phyloP scores from a whole-genome alignment of 2,797 vertebrate species.

The Notoglanidium macrostoma region DNA sequence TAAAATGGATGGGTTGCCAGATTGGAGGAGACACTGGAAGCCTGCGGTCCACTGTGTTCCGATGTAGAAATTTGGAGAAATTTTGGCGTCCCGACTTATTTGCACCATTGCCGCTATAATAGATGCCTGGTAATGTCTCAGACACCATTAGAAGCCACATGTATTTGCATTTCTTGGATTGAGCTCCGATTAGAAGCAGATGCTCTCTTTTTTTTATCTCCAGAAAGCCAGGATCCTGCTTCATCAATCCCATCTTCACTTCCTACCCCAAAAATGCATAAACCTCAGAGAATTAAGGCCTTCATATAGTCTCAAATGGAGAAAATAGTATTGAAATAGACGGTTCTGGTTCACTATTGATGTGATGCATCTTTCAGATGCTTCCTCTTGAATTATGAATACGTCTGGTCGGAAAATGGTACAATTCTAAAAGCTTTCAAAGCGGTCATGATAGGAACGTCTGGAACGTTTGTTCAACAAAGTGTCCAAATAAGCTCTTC shows the following conservation, averaged over 20 bases:
- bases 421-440: neutral
- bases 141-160: slow-evolving; percentile 52
- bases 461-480: neutral
- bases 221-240: slow-evolving; percentile 29
- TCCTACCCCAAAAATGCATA: slow-evolving; percentile 39
- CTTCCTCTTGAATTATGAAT: slow-evolving; percentile 13
- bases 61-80: slow-evolving; percentile 38
- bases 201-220: slow-evolving; percentile 46
- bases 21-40: slow-evolving; percentile 54
- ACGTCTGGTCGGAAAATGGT: slow-evolving; percentile 12
- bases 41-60: slow-evolving; percentile 44
- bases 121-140: slow-evolving; percentile 54
- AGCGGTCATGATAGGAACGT: neutral
- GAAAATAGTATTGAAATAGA: slow-evolving; percentile 42
- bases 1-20: slow-evolving; percentile 46
- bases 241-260: slow-evolving; percentile 40
- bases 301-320: slow-evolving; percentile 29
- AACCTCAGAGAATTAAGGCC: slow-evolving; percentile 29
- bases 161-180: slow-evolving; percentile 36
- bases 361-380: slow-evolving; percentile 39
- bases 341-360: neutral
- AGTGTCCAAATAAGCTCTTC: slow-evolving; percentile 7
- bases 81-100: slow-evolving; percentile 45
- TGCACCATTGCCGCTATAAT: slow-evolving; percentile 47
- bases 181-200: slow-evolving; percentile 53